These are phyloP conservation scores for Aplidium turbinatum DNA, from an alignment of 23 tunicate species.

Conservation along the genomic window DNA sequence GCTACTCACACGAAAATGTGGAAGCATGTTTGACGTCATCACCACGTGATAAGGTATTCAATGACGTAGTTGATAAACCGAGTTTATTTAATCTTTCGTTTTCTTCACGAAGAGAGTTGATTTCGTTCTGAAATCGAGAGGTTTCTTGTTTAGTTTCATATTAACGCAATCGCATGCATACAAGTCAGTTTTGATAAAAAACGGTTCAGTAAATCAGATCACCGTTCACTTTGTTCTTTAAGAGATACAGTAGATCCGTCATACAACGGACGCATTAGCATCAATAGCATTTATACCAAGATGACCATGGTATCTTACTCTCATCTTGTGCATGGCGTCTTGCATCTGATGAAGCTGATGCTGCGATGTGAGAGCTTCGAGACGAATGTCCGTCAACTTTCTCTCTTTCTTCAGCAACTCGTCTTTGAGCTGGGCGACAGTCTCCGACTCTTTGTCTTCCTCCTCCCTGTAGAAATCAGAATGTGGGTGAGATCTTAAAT, in stretches of 20 bases:
- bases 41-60: background rate
- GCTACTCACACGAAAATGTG: background rate
- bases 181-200: too few relatives aligned
- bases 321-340: conserved; percentile 83
- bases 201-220: too few relatives aligned
- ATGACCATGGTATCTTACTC: conserved; percentile 41
- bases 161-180: too few relatives aligned
- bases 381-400: conserved; percentile 73
- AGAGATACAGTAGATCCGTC: too few relatives aligned
- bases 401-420: conserved; percentile 72
- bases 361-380: conserved; percentile 86
- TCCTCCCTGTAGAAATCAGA: conserved; percentile 25
- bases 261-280: too few relatives aligned
- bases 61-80: conserved; percentile 39
- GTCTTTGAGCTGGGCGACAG: conserved; percentile 67
- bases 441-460: conserved; percentile 52
- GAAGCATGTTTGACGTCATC: background rate
- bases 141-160: too few relatives aligned
- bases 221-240: too few relatives aligned
- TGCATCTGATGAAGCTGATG: conserved; percentile 89
- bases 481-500: too few relatives aligned
- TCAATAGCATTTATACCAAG: too few relatives aligned
- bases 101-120: conserved; percentile 67
- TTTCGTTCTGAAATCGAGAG: conserved; percentile 65
- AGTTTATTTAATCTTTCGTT: conserved; percentile 67